A percentile compares a stretch with the other conserved stretches of the same genome.
Conservation (phyloP, 2,888 invertebrate species). For the Caenorhabditis sulstoni region DNA sequence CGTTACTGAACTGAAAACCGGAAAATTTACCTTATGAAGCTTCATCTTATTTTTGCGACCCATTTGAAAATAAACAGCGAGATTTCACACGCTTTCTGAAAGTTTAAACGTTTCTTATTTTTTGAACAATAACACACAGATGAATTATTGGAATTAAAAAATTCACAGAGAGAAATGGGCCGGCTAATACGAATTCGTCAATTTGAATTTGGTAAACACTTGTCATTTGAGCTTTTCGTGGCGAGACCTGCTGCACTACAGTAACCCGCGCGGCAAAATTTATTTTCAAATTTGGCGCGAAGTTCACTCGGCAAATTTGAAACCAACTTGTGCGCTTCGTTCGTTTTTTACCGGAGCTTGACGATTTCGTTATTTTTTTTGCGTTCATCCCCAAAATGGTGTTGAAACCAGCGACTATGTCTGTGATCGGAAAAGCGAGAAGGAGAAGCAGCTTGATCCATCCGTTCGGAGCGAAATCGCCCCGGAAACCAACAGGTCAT, state of each 20-base stretch:
- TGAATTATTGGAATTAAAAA: too few relatives aligned
- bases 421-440: background rate
- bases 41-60: background rate
- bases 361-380: too few relatives aligned
- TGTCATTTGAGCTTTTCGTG: background rate
- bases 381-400: too few relatives aligned
- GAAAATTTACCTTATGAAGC: background rate
- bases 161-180: background rate
- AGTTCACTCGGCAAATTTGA: too few relatives aligned
- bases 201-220: background rate
- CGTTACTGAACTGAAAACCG: background rate
- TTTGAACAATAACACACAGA: too few relatives aligned
- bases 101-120: background rate
- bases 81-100: too few relatives aligned
- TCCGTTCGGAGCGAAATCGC: background rate
- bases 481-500: background rate
- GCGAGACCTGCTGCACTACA: background rate
- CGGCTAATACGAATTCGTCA: background rate
- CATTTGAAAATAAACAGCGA: background rate
- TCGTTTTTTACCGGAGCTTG: too few relatives aligned
- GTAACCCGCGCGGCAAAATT: background rate
- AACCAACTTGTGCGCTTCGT: too few relatives aligned
- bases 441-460: constrained; percentile 1
- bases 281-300: background rate
- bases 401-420: background rate